Conservation (phyloP, 2,888 invertebrate species). For the Calameuta idolon region DNA sequence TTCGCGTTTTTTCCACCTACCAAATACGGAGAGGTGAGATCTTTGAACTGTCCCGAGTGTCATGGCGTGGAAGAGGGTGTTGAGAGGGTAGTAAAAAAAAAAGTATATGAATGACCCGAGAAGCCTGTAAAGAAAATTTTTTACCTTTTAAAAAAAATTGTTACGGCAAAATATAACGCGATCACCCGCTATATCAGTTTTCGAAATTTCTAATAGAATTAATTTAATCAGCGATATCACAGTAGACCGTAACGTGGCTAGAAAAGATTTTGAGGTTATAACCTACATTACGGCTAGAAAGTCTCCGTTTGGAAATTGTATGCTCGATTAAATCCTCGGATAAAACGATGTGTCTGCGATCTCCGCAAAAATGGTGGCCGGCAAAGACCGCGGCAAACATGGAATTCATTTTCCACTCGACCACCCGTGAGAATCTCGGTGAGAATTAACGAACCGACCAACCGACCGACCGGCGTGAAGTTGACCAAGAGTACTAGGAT, state of each 20-base stretch:
- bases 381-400: constrained; percentile 12
- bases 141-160: not conserved
- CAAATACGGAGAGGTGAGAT: not conserved
- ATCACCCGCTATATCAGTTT: not conserved
- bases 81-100: not conserved
- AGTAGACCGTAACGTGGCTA: not conserved
- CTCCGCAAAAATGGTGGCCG: not conserved
- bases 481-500: not conserved
- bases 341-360: not conserved
- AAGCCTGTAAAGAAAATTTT: not conserved
- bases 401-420: constrained; percentile 35
- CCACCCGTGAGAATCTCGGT: constrained; percentile 29
- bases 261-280: not conserved
- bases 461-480: not conserved
- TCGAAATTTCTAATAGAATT: not conserved
- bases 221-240: not conserved
- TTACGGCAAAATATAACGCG: not conserved
- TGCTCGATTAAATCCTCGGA: not conserved
- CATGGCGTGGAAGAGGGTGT: not conserved
- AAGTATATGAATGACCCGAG: not conserved
- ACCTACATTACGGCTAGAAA: not conserved
- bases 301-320: not conserved
- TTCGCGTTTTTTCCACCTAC: not conserved
- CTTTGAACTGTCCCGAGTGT: not conserved
- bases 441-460: not conserved